Evolutionary conservation across 2,888 invertebrate genomes (phyloP), one percentile per base, ranked within the genome.

Genomic region (Amphipoea oculea): DNA sequence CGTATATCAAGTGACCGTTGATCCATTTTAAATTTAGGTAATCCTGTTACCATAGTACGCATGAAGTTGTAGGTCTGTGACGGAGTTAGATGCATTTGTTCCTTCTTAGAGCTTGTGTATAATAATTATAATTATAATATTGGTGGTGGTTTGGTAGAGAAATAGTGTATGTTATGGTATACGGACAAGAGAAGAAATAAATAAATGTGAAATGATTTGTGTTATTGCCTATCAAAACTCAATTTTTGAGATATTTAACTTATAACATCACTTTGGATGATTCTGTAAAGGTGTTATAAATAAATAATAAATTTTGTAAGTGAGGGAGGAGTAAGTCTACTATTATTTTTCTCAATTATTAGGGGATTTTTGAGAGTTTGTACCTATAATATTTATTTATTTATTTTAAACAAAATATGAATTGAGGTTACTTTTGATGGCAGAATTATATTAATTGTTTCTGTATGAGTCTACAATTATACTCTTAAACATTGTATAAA

Each of bases 1-100:
- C 48, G 68, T 72, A 76, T 91, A 92, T 92, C 90, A 81, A 78
- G 82, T 92, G 69, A 82, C 91, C 65, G 66, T 68, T 87, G 86
- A 89, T 88, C 90, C 89, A 81, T 78, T 86, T 87, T 83, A 70
- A 78, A 79, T 76, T 86, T 78, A 72, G 76, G 78, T 89, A 89
- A 91, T 88, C 85, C 85, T 83, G 83, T 90, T 89, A 87, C 70
- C 45, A n/a, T 83, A 77, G n/a, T 23, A 62, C 29, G 36, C 48
- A 12, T 82, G 66, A 73, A 73, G 42, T 36, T 29, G 14, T n/a
- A 36, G 51, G 11, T 65, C 12, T 71, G 63, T 12, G 23, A 42
- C 1, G 1, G 14, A 65, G 51, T 60, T 14, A 65, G 42, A 60
- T 86, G 75, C 78, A 82, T 72, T 80, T 65, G 20, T 54, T 45